Evolutionary conservation across 2,797 vertebrate genomes (phyloP).

Genomic region (Yasuhikotakia modesta): DNA sequence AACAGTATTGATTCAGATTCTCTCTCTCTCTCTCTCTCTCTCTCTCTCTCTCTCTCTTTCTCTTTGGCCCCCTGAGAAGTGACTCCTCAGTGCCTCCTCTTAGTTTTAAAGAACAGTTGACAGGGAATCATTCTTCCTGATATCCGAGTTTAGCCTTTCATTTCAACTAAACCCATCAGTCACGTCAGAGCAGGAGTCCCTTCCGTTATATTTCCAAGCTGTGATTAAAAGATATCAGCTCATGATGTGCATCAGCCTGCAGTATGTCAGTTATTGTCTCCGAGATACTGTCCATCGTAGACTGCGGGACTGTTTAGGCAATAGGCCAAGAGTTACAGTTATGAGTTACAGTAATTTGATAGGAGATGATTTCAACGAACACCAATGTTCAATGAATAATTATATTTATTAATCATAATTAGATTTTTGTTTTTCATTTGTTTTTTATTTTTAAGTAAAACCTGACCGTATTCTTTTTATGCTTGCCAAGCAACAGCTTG

Average conservation of each 20-base stretch:
- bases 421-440: background rate
- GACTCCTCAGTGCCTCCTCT: slow-evolving; percentile 61
- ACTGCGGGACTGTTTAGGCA: slow-evolving; percentile 3
- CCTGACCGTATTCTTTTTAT: background rate
- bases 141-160: slow-evolving; percentile 77
- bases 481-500: background rate
- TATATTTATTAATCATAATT: background rate
- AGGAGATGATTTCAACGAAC: too few relatives aligned
- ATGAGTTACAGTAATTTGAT: background rate
- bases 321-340: background rate
- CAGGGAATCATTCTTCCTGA: slow-evolving; percentile 80
- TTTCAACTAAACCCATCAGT: slow-evolving; percentile 80
- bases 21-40: slow-evolving; percentile 49
- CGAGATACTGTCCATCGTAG: slow-evolving; percentile 12
- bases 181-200: slow-evolving; percentile 59
- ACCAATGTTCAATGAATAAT: background rate
- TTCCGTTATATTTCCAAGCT: slow-evolving; percentile 68
- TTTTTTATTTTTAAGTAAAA: too few relatives aligned
- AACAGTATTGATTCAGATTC: slow-evolving; percentile 82
- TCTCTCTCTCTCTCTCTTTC: slow-evolving; percentile 60
- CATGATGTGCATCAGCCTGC: slow-evolving; percentile 70
- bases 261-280: slow-evolving; percentile 35
- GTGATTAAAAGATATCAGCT: slow-evolving; percentile 75
- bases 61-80: slow-evolving; percentile 69
- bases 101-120: slow-evolving; percentile 75